These are phyloP conservation scores for Ageneiosus marmoratus DNA, from an alignment of 2,113 vertebrate species.

Conservation along the genomic window DNA sequence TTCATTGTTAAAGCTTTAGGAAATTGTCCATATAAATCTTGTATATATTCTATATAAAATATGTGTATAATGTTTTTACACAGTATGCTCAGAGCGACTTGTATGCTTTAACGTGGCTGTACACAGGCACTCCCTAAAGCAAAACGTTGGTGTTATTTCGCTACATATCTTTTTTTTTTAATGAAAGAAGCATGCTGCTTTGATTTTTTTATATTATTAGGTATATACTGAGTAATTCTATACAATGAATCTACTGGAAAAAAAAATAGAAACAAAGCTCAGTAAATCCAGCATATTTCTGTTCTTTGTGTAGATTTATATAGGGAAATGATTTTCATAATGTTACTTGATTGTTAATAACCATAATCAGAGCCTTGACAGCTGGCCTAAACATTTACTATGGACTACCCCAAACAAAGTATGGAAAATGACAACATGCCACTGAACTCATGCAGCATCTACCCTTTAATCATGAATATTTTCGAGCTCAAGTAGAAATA, in stretches of 20 bases:
- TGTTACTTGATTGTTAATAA: background rate
- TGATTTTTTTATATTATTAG: conserved; percentile 10
- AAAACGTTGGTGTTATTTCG: conserved; percentile 13
- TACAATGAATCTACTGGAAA: background rate
- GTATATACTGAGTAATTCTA: conserved; percentile 10
- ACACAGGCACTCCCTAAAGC: conserved; percentile 41
- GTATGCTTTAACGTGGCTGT: conserved; percentile 56
- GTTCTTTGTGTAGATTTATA: background rate
- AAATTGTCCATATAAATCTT: conserved; percentile 65
- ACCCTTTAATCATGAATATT: conserved; percentile 12
- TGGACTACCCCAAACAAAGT: background rate
- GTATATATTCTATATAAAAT: conserved; percentile 68
- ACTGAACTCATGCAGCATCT: conserved; percentile 12
- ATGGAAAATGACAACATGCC: background rate
- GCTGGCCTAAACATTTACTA: background rate
- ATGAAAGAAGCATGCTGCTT: conserved; percentile 33
- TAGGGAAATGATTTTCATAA: conserved; percentile 5
- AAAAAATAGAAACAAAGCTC: background rate
- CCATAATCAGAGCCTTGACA: background rate
- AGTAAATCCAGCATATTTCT: background rate
- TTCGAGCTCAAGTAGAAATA: conserved; percentile 21
- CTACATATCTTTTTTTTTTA: conserved; percentile 11
- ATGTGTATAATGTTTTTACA: conserved; percentile 62
- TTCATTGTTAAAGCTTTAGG: conserved; percentile 58
- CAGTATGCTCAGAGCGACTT: conserved; percentile 60